A percentile compares a stretch with the other conserved stretches of the same genome.
phyloP scores from a whole-genome alignment of 1,140 invertebrate genomes.

The Proales similis region DNA sequence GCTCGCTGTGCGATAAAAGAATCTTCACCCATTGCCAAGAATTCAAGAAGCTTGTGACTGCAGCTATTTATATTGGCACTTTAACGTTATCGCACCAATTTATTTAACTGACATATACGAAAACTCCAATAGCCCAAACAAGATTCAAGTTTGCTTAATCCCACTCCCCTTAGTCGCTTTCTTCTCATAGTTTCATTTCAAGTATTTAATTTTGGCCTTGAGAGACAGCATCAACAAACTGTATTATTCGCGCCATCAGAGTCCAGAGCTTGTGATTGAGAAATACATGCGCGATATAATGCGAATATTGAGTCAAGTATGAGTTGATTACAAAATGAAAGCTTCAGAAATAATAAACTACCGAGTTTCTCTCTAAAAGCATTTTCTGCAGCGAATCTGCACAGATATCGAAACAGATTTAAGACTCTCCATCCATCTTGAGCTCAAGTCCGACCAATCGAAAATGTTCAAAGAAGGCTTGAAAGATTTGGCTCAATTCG shows the following conservation, averaged over 20 bases:
- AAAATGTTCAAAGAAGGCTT: conserved; percentile 64
- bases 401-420: conserved; percentile 81
- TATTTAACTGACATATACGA: conserved; percentile 67
- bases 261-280: conserved; percentile 45
- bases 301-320: conserved; percentile 51
- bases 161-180: background rate
- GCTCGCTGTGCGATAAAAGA: too few relatives aligned
- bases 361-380: too few relatives aligned
- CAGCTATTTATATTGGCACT: conserved; percentile 73
- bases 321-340: background rate
- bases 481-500: conserved; percentile 54
- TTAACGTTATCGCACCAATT: conserved; percentile 63
- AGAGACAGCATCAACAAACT: conserved; percentile 58
- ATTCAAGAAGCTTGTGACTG: conserved; percentile 63
- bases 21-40: conserved; percentile 43
- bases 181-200: conserved; percentile 45
- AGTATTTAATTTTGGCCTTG: conserved; percentile 63
- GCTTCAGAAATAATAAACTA: conserved; percentile 38
- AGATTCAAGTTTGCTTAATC: conserved; percentile 49
- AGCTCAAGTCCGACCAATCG: conserved; percentile 71
- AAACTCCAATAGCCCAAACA: conserved; percentile 59
- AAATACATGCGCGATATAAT: conserved; percentile 51
- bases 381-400: conserved; percentile 67
- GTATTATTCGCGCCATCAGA: conserved; percentile 47
- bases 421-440: conserved; percentile 77